Conservation (phyloP, 2,888 invertebrate species). For the Hypolimnas misippus region DNA sequence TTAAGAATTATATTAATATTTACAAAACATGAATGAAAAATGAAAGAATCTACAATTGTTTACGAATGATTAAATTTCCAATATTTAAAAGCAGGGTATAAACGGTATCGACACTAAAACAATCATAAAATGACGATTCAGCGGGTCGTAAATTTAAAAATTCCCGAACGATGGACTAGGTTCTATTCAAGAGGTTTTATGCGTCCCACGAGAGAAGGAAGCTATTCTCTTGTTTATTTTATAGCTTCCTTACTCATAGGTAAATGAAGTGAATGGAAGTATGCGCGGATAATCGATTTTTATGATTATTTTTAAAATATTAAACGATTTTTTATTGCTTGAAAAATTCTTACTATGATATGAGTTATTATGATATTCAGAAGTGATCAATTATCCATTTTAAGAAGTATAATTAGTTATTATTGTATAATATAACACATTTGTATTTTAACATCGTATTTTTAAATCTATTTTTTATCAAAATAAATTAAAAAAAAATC, state of each 20-base stretch:
- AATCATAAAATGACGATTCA: constrained; percentile 66
- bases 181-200: constrained; percentile 60
- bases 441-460: too few relatives aligned
- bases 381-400: too few relatives aligned
- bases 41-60: constrained; percentile 39
- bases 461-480: too few relatives aligned
- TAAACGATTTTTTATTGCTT: constrained; percentile 53
- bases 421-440: too few relatives aligned
- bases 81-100: constrained; percentile 65
- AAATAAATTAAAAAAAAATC: too few relatives aligned
- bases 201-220: constrained; percentile 36
- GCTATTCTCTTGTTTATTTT: constrained; percentile 54
- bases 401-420: too few relatives aligned
- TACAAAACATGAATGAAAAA: not conserved
- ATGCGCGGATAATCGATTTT: constrained; percentile 8
- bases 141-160: constrained; percentile 65
- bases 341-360: constrained; percentile 38
- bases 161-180: constrained; percentile 54
- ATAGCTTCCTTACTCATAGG: constrained; percentile 42
- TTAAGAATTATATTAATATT: too few relatives aligned
- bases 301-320: constrained; percentile 58
- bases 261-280: constrained; percentile 36
- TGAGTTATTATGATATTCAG: too few relatives aligned
- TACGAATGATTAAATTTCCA: constrained; percentile 60
- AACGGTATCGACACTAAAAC: constrained; percentile 58